Percentiles rank a stretch among this genome's conserved stretches.
phyloP scores from a whole-genome alignment of 2,113 vertebrate species.

The Oriolus oriolus region DNA sequence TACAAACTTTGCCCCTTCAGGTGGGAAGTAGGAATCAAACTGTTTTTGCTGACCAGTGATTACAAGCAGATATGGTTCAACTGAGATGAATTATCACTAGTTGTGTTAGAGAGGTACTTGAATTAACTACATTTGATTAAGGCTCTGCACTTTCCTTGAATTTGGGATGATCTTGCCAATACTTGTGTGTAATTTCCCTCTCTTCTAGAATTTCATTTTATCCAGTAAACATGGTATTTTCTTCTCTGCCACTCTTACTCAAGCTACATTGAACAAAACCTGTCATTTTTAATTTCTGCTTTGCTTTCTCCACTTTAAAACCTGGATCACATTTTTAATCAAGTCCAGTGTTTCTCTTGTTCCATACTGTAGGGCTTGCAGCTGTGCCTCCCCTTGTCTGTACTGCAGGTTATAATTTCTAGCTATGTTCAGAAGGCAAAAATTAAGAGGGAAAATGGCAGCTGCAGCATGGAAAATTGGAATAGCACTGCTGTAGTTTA shows the following conservation, averaged over 20 bases:
- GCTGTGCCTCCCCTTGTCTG: neutral
- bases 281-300: neutral
- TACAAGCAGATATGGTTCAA: neutral
- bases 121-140: neutral
- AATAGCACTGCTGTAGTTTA: neutral
- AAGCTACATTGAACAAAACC: neutral
- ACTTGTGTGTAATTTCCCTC: neutral
- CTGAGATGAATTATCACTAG: neutral
- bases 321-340: neutral
- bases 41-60: neutral
- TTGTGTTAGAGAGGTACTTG: neutral
- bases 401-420: neutral
- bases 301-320: neutral
- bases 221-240: neutral
- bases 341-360: neutral
- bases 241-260: neutral
- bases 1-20: neutral
- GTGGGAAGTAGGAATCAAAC: neutral
- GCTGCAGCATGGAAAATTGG: neutral
- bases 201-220: neutral
- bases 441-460: neutral
- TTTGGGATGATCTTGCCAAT: neutral
- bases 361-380: neutral
- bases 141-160: neutral
- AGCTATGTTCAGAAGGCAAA: neutral